These are phyloP conservation scores for Heliocidaris erythrogramma DNA, from an alignment of 35 echinoderm and acorn worm species.

Conservation along the genomic window DNA sequence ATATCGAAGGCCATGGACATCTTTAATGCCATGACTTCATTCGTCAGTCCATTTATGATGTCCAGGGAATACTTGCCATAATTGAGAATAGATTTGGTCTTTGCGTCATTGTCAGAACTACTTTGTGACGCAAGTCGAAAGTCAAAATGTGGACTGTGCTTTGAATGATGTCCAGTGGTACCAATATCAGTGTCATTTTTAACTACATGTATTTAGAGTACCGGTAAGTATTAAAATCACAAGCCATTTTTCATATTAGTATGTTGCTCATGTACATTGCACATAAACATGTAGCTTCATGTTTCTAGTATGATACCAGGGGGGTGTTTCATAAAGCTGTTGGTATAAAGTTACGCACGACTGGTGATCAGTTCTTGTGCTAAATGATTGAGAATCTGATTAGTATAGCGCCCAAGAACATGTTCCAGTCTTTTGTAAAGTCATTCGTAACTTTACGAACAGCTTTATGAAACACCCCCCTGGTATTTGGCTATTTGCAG, in stretches of 20 bases:
- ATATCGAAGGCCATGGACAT: not conserved
- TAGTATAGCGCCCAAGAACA: no score
- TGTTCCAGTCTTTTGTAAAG: no score
- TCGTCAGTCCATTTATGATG: constrained; percentile 2
- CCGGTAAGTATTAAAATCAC: not conserved
- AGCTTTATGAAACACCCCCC: no score
- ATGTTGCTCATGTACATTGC: not conserved
- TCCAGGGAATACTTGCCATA: not conserved
- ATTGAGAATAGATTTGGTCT: not conserved
- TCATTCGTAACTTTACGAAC: no score
- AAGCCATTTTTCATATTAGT: not conserved
- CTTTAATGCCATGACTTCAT: not conserved
- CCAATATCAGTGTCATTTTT: not conserved
- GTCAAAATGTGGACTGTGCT: not conserved
- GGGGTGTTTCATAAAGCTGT: no score
- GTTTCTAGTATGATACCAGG: no score
- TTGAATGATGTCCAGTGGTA: not conserved
- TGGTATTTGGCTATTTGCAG: no score
- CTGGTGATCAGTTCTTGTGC: no score
- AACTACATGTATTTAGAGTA: not conserved
- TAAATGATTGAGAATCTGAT: no score
- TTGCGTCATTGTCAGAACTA: not conserved
- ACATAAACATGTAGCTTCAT: not conserved
- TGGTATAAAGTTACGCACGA: no score
- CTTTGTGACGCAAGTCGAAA: not conserved